phyloP scores from a whole-genome alignment of 1,140 invertebrate genomes.

The Coelopa frigida region DNA sequence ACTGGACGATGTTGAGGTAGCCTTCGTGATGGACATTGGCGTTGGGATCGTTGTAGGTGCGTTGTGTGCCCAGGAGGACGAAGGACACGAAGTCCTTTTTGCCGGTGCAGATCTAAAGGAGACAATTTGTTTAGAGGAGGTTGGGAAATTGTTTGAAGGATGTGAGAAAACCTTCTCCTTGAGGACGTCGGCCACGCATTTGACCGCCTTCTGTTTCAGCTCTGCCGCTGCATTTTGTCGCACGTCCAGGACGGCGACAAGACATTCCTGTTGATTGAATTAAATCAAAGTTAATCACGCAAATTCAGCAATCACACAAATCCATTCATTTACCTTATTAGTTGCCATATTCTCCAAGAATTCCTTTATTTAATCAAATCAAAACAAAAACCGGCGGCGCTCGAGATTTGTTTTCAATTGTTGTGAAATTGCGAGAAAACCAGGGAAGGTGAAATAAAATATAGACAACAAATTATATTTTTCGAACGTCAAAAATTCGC shows the following conservation, averaged over 20 bases:
- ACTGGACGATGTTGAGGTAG: conserved; percentile 21
- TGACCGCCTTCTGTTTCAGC: conserved; percentile 7
- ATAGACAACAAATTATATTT: no score
- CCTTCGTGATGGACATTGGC: conserved; percentile 3
- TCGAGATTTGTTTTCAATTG: no score
- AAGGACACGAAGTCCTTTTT: conserved; percentile 35
- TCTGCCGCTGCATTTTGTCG: background rate
- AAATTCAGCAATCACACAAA: background rate
- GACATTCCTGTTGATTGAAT: conserved; percentile 2
- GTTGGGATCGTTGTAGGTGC: conserved; percentile 4
- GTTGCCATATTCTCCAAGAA: conserved; percentile 7
- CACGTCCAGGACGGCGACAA: conserved; percentile 3
- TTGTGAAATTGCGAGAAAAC: no score
- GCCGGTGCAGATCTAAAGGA: conserved; percentile 25
- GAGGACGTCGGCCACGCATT: conserved; percentile 4
- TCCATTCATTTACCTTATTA: conserved; percentile 4
- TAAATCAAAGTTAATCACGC: no score
- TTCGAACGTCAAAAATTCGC: no score
- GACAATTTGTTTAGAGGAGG: no score
- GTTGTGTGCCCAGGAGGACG: conserved; percentile 29
- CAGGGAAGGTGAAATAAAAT: no score
- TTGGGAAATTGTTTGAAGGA: no score
- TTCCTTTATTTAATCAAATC: no score
- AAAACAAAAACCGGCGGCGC: no score
- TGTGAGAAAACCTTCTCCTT: conserved; percentile 10